Conservation (phyloP, 2,888 invertebrate species). For the Pseudococcus longispinus region DNA sequence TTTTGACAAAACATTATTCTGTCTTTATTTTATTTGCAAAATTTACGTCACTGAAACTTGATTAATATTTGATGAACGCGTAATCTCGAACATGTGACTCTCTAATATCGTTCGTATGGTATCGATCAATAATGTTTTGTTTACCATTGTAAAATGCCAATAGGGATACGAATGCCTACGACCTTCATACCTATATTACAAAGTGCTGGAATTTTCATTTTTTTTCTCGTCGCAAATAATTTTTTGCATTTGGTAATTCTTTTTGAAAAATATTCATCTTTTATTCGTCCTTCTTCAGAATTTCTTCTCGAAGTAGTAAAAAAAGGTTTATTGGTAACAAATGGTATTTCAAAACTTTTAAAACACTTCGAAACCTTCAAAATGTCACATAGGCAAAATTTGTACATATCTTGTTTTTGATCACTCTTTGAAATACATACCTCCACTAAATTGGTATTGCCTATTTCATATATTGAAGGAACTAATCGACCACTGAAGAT, state of each 20-base stretch:
- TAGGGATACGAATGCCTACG: not conserved
- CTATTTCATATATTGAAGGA: no score
- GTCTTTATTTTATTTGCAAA: not conserved
- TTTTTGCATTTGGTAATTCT: not conserved
- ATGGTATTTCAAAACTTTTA: no score
- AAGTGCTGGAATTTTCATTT: not conserved
- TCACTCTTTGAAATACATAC: no score
- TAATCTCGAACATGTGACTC: not conserved
- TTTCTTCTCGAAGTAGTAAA: no score
- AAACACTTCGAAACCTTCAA: no score
- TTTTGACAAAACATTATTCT: not conserved
- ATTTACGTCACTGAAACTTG: not conserved
- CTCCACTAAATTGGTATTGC: no score
- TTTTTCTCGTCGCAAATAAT: not conserved
- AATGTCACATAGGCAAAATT: no score
- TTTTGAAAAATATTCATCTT: not conserved
- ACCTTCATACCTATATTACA: not conserved
- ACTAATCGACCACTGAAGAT: no score
- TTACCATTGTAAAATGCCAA: not conserved
- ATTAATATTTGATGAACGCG: not conserved
- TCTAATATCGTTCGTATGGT: not conserved
- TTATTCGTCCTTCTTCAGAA: no score
- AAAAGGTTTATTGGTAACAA: no score
- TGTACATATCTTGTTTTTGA: no score
- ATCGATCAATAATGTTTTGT: slow-evolving; percentile 12